A percentile compares a stretch with the other conserved stretches of the same genome.
Conservation (phyloP, 1,140 invertebrate genomes). For the Holotrichia oblita region DNA sequence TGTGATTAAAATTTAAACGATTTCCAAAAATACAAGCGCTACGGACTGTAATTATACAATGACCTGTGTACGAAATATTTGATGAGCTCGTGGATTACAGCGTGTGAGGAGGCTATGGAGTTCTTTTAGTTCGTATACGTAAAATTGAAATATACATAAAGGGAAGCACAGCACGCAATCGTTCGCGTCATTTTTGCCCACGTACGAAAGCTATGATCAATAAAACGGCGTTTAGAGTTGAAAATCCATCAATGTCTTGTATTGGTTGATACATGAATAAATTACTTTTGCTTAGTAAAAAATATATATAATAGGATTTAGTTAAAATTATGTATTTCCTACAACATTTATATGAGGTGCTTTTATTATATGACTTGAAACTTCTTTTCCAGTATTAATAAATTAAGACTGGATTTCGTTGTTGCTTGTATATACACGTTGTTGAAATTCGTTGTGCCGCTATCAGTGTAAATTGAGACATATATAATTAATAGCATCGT, state of each 20-base stretch:
- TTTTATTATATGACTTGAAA: too few relatives aligned
- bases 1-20: neutral
- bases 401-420: too few relatives aligned
- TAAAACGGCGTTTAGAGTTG: neutral
- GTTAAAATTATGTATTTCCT: too few relatives aligned
- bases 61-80: neutral
- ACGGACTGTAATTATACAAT: neutral
- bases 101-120: neutral
- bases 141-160: conserved; percentile 13
- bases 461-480: too few relatives aligned
- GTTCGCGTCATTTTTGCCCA: conserved; percentile 40
- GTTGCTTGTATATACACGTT: too few relatives aligned
- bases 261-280: neutral
- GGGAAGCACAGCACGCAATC: neutral
- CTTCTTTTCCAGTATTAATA: too few relatives aligned
- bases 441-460: too few relatives aligned
- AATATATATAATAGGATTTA: too few relatives aligned
- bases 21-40: neutral
- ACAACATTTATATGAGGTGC: too few relatives aligned
- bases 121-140: neutral
- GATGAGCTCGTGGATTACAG: neutral
- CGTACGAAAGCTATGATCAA: neutral
- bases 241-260: neutral
- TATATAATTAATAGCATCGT: too few relatives aligned
- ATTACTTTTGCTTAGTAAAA: too few relatives aligned